Percentiles rank a stretch among this genome's conserved stretches.
These are phyloP conservation scores for Grantiella picta DNA, from an alignment of 2,113 vertebrate genomes.

Conservation along the genomic window DNA sequence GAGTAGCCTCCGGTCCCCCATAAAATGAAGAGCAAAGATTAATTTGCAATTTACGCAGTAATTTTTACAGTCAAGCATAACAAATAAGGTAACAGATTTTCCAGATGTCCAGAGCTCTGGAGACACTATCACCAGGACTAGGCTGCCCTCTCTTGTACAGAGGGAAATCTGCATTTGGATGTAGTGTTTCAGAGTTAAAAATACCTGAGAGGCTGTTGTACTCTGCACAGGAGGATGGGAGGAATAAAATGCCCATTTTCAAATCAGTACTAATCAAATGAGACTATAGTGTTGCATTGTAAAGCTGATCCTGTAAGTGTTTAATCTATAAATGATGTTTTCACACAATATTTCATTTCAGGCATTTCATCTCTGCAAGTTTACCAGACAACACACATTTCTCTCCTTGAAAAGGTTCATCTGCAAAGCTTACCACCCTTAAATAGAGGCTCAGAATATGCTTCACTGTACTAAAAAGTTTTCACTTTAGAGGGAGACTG, in stretches of 20 bases:
- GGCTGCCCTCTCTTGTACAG: constrained; percentile 47
- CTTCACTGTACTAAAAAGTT: not conserved
- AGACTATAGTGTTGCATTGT: not conserved
- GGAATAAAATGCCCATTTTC: not conserved
- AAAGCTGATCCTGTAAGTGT: not conserved
- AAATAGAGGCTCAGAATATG: not conserved
- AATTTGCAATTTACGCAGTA: constrained; percentile 43
- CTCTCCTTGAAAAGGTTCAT: not conserved
- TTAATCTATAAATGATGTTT: not conserved
- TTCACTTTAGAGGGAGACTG: not conserved
- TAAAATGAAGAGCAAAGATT: constrained; percentile 57
- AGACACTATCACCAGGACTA: not conserved
- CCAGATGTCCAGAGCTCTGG: not conserved
- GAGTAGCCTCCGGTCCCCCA: not conserved
- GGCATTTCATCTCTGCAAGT: not conserved
- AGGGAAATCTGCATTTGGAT: not conserved
- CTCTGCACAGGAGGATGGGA: not conserved
- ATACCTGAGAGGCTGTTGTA: not conserved
- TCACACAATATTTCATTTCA: not conserved
- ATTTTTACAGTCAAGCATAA: constrained; percentile 41
- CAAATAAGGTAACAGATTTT: constrained; percentile 53
- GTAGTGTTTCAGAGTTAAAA: not conserved
- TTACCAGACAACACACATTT: not conserved
- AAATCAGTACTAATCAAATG: not conserved
- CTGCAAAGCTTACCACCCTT: not conserved